Conservation (phyloP, 2,797 vertebrate genomes). For the Eospalax fontanierii region DNA sequence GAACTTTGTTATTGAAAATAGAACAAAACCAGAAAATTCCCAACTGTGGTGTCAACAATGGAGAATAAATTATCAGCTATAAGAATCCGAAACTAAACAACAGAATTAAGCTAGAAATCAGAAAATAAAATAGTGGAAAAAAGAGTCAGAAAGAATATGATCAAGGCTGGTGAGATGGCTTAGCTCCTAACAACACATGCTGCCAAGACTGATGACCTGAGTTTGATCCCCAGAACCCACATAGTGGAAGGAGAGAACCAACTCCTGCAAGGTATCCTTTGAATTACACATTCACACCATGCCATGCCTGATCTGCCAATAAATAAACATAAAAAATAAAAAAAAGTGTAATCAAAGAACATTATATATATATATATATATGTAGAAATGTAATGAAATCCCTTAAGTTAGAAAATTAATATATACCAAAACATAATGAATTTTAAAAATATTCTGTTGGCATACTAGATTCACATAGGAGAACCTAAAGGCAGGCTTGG, state of each 20-base stretch:
- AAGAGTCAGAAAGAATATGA: background rate
- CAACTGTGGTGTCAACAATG: background rate
- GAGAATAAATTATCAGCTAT: background rate
- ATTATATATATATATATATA: background rate
- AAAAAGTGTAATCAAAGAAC: background rate
- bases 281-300: background rate
- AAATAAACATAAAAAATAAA: background rate
- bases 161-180: background rate
- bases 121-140: constrained; percentile 29
- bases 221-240: too few relatives aligned
- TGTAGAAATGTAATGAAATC: background rate
- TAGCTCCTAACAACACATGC: background rate
- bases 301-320: background rate
- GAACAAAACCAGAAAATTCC: background rate
- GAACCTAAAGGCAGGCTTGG: background rate
- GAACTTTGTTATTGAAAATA: background rate
- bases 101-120: background rate
- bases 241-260: background rate
- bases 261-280: background rate
- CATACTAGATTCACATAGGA: background rate
- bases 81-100: background rate
- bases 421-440: background rate
- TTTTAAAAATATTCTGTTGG: background rate
- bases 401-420: background rate
- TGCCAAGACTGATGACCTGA: background rate